Conservation (phyloP, 2,797 vertebrate species). For the Girardinus metallicus region DNA sequence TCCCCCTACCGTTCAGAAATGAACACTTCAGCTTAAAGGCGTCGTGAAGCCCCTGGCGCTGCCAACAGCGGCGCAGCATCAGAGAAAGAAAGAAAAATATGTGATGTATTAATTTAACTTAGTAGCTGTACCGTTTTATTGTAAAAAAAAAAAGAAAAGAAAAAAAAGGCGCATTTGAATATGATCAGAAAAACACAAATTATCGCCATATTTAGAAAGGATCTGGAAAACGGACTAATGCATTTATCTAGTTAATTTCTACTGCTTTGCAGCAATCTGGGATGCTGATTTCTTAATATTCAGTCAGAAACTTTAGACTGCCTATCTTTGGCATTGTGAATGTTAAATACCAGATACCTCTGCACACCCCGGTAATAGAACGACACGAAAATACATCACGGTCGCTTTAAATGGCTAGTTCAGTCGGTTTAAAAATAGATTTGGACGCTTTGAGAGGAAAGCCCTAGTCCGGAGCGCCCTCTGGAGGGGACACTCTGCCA, state of each 20-base stretch:
- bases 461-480: conserved; percentile 61
- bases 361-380: conserved; percentile 44
- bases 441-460: conserved; percentile 49
- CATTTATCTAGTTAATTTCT: neutral
- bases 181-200: neutral
- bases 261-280: neutral
- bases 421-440: conserved; percentile 72
- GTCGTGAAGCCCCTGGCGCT: neutral
- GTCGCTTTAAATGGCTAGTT: conserved; percentile 64
- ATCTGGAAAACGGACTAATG: neutral
- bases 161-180: neutral
- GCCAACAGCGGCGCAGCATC: conserved; percentile 3
- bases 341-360: conserved; percentile 12
- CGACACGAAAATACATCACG: conserved; percentile 63
- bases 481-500: conserved; percentile 60
- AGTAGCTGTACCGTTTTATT: neutral
- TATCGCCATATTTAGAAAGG: neutral
- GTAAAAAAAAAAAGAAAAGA: neutral
- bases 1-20: conserved; percentile 63
- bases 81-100: neutral
- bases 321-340: too few relatives aligned
- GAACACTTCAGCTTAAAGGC: conserved; percentile 26
- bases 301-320: too few relatives aligned
- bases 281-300: neutral
- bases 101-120: neutral